phyloP scores from a whole-genome alignment of 2,797 vertebrate species.

The Hydrocynus forskahlii region DNA sequence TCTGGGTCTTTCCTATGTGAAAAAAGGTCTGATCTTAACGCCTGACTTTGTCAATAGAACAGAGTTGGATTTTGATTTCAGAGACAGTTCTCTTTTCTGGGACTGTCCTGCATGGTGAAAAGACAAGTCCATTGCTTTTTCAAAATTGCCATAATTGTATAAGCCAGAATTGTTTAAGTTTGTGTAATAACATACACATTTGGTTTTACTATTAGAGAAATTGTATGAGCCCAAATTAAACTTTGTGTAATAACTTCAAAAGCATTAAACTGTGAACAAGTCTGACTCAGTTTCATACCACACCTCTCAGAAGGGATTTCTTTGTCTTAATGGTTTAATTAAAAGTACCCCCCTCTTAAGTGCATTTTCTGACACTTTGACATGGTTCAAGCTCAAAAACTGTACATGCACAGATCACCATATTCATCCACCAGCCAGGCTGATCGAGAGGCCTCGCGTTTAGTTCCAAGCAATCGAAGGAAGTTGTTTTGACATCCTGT shows the following conservation, averaged over 20 bases:
- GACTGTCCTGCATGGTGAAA: background rate
- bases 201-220: no score
- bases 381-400: background rate
- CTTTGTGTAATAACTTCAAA: no score
- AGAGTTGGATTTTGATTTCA: background rate
- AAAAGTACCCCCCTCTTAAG: background rate
- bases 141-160: background rate
- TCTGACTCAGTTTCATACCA: no score
- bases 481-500: conserved; percentile 45
- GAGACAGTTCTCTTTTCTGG: background rate
- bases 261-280: no score
- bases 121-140: background rate
- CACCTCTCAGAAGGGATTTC: no score
- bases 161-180: no score
- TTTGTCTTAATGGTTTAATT: background rate
- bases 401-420: background rate
- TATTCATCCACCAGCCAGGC: background rate
- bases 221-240: no score
- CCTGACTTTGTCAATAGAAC: background rate
- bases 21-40: background rate
- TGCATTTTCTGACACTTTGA: background rate
- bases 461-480: conserved; percentile 27
- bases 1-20: background rate
- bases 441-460: background rate
- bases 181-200: no score